Evolutionary conservation across 2,888 invertebrate genomes (phyloP).

Genomic region (Celastrina argiolus): DNA sequence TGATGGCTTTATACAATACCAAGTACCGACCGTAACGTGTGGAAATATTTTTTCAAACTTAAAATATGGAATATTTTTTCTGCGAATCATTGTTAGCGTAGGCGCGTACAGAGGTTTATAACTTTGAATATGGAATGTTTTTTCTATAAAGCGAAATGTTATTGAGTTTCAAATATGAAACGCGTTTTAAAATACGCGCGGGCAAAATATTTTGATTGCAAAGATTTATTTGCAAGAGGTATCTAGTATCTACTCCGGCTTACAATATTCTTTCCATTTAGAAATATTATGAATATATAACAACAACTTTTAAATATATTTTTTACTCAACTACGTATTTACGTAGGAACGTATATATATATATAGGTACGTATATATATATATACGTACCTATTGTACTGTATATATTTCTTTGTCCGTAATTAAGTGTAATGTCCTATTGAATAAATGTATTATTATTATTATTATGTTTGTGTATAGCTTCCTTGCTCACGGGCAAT

Average conservation of each 20-base stretch:
- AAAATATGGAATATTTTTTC: conserved; percentile 5
- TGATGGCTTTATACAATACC: conserved; percentile 24
- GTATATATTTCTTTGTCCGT: too few species aligned
- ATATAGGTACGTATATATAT: too few species aligned
- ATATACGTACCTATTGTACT: too few species aligned
- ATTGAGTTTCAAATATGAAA: neutral
- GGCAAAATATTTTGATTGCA: neutral
- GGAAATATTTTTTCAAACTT: neutral
- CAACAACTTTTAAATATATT: neutral
- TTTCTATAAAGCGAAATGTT: neutral
- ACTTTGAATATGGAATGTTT: neutral
- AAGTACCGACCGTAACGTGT: conserved; percentile 14
- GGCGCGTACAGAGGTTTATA: neutral
- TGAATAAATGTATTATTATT: too few species aligned
- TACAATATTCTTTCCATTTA: neutral
- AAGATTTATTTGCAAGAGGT: neutral
- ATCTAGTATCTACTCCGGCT: too few species aligned
- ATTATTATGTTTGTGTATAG: too few species aligned
- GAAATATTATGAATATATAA: neutral
- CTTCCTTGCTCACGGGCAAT: too few species aligned
- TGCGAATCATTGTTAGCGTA: neutral
- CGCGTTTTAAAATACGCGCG: neutral
- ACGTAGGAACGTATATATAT: too few species aligned
- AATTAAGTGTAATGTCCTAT: too few species aligned
- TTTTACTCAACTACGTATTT: too few species aligned